Conservation (phyloP, 2,113 vertebrate genomes). For the Xenus cinereus region DNA sequence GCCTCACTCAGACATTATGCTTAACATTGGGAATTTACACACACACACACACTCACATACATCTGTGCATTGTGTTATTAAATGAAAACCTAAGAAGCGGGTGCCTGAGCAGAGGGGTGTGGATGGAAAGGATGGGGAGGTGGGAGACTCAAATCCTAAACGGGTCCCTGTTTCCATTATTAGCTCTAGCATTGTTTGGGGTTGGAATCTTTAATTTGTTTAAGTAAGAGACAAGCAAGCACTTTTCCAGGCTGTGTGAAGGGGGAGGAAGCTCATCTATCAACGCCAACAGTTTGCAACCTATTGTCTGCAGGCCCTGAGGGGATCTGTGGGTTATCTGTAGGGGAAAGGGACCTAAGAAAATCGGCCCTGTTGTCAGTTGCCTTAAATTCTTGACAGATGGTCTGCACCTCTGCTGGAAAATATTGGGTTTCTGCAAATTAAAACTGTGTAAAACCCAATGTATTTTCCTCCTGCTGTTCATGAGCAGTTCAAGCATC, state of each 20-base stretch:
- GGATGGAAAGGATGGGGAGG: background rate
- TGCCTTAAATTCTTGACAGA: background rate
- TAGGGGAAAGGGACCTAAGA: background rate
- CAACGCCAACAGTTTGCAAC: background rate
- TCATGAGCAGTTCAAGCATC: background rate
- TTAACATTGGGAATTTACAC: background rate
- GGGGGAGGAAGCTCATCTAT: conserved; percentile 27
- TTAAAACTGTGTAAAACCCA: background rate
- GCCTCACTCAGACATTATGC: fast-evolving
- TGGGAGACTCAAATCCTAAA: background rate
- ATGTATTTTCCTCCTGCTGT: background rate
- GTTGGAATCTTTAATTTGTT: conserved; percentile 11
- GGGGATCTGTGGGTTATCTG: conserved; percentile 1
- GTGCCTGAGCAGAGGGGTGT: background rate
- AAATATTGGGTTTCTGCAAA: background rate
- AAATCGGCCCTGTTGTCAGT: background rate
- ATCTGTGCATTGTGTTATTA: background rate
- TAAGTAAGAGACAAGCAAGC: background rate
- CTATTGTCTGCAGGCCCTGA: conserved; percentile 15
- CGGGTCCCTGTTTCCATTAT: background rate
- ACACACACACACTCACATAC: background rate
- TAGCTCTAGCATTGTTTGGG: background rate
- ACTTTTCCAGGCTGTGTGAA: conserved; percentile 2
- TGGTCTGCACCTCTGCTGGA: background rate
- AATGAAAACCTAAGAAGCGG: background rate